Percentiles rank a stretch among this genome's conserved stretches.
Conservation (phyloP, 2,113 vertebrate species). For the Platanista minor region DNA sequence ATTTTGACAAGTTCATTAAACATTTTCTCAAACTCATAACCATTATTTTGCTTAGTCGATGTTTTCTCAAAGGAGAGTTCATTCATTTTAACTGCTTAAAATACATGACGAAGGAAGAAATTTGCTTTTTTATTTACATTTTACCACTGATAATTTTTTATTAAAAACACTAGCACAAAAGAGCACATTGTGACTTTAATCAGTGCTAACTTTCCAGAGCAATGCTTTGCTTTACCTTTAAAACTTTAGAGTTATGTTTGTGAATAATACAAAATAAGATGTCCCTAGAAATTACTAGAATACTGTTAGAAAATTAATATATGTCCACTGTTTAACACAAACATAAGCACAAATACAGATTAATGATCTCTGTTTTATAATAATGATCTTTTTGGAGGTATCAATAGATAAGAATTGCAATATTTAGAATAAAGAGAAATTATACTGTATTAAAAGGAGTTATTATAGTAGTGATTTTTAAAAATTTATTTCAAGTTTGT, state of each 20-base stretch:
- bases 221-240: constrained; percentile 61
- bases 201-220: constrained; percentile 59
- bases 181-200: constrained; percentile 69
- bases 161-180: constrained; percentile 73
- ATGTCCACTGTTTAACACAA: constrained; percentile 6
- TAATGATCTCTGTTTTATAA: constrained; percentile 20
- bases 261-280: constrained; percentile 44
- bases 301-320: constrained; percentile 31
- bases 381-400: background rate
- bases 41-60: constrained; percentile 81
- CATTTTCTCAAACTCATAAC: constrained; percentile 79
- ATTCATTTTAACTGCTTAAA: constrained; percentile 81
- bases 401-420: background rate
- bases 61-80: constrained; percentile 81
- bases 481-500: background rate
- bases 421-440: background rate
- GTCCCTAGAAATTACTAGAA: background rate
- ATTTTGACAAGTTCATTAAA: constrained; percentile 82
- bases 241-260: constrained; percentile 39
- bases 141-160: constrained; percentile 76
- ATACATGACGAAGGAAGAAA: constrained; percentile 78
- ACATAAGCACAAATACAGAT: constrained; percentile 16
- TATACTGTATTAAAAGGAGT: background rate
- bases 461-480: background rate
- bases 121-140: constrained; percentile 82